phyloP scores from a whole-genome alignment of 2,888 invertebrate genomes.

The Sesia apiformis region DNA sequence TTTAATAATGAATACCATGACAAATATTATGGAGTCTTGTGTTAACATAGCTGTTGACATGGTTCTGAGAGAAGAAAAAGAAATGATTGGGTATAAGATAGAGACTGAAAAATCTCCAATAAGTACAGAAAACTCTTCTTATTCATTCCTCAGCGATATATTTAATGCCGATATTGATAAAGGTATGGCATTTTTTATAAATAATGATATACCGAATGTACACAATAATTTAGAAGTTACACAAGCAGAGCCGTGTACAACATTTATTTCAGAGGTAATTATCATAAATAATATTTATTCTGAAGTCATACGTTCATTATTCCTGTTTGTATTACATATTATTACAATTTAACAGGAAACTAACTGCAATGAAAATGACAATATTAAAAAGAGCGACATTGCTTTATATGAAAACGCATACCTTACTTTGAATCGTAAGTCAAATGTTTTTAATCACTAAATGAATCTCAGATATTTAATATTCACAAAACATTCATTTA shows the following conservation, averaged over 20 bases:
- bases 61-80: conserved; percentile 18
- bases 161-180: conserved; percentile 19
- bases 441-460: background rate
- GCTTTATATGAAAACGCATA: conserved; percentile 39
- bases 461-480: background rate
- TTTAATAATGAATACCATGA: conserved; percentile 26
- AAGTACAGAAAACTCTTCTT: conserved; percentile 30
- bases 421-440: conserved; percentile 7
- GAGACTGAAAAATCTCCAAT: conserved; percentile 13
- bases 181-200: conserved; percentile 30
- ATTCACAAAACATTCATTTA: conserved; percentile 1
- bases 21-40: conserved; percentile 38
- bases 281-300: no score
- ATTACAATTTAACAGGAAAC: no score
- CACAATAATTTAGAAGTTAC: conserved; percentile 10
- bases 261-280: background rate
- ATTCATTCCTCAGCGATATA: conserved; percentile 39
- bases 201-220: conserved; percentile 17
- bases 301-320: no score
- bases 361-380: background rate
- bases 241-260: conserved; percentile 4
- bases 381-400: conserved; percentile 14
- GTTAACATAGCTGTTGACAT: conserved; percentile 28
- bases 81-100: conserved; percentile 4
- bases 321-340: no score